Base-by-base conservation (phyloP, 2,797 vertebrate genomes). In the Miichthys miiuy region DNA sequence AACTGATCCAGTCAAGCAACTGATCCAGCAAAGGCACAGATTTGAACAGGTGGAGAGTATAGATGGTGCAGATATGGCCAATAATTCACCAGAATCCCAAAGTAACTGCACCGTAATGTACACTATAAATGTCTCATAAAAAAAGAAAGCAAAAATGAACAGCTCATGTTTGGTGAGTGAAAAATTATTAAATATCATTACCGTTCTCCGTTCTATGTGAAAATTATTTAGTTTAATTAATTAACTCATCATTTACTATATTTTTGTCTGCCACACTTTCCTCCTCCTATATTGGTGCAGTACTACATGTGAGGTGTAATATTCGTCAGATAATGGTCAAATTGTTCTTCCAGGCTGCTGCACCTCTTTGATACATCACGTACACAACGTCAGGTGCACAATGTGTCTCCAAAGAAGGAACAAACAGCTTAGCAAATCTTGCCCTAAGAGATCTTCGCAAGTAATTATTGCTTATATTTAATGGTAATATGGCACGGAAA, bases 401-500 rank as follows among this genome's bases (percentile, higher is more conserved):
- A 55, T 12, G 47, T 60, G 21, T 58, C 44, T 55, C 47, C 30
- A 64, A 61, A 68, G 21, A 60, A 66, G n/a, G 38, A 66, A 21
- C 14, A 72, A 68, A 68, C n/a, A 71, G 21, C 13, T 41, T 38
- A n/a, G 62, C 4, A 68, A 56, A 73, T 41, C 13, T 54, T 58
- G 20, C 51, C 71, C 62, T 44, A 27, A 66, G 65, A 77, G 60
- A 68, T 73, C 50, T 42, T 21, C 1, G 12, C 11, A 42, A 60
- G 41, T 67, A 72, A 68, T 67, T 58, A 73, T 50, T 82, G 46
- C 42, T 66, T 80, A 79, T 71, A 56, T 18, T 30, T 5, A 30
- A n/a, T 41, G 23, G 38, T 54, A 77, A 72, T 65, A 67, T 70
- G 18, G 12, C 57, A 68, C 5, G 30, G 30, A 13, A 78, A 14